Evolutionary conservation across 2,113 vertebrate genomes (phyloP).

Genomic region (Rhinopomastus cyanomelas): DNA sequence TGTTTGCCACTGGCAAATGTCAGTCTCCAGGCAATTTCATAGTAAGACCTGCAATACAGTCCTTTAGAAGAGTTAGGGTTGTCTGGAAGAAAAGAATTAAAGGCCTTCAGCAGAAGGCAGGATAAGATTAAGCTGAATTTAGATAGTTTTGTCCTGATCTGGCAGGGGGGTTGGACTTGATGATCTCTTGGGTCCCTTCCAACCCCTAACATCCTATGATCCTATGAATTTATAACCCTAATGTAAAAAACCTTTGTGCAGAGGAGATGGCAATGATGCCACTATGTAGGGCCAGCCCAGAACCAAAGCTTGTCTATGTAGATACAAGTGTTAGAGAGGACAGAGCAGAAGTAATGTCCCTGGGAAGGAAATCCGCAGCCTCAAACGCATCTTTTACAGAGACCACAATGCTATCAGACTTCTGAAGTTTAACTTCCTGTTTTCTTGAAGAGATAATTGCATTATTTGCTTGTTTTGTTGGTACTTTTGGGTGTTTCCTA

Average conservation of each 20-base stretch:
- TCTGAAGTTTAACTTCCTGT: not conserved
- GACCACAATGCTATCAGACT: not conserved
- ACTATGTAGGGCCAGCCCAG: not conserved
- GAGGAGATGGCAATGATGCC: conserved; percentile 17
- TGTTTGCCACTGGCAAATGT: not conserved
- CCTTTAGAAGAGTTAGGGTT: not conserved
- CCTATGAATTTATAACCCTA: conserved; percentile 38
- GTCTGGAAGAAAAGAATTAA: not conserved
- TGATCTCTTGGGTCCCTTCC: too few relatives aligned
- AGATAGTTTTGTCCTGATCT: too few relatives aligned
- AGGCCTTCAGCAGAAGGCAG: conserved; percentile 13
- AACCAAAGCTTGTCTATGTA: not conserved
- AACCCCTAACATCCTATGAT: too few relatives aligned
- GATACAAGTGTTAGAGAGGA: not conserved
- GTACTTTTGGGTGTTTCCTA: not conserved
- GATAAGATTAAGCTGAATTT: not conserved
- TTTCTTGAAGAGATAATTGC: not conserved
- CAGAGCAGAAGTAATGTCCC: not conserved
- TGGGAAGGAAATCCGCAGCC: conserved; percentile 5
- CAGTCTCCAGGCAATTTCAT: conserved; percentile 16
- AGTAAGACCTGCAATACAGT: not conserved
- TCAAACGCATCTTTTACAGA: not conserved
- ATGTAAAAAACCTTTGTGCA: conserved; percentile 13
- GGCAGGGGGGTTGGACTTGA: too few relatives aligned
- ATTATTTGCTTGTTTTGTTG: not conserved